Conservation (phyloP, 2,113 vertebrate genomes). For the Ceyx melanurus region DNA sequence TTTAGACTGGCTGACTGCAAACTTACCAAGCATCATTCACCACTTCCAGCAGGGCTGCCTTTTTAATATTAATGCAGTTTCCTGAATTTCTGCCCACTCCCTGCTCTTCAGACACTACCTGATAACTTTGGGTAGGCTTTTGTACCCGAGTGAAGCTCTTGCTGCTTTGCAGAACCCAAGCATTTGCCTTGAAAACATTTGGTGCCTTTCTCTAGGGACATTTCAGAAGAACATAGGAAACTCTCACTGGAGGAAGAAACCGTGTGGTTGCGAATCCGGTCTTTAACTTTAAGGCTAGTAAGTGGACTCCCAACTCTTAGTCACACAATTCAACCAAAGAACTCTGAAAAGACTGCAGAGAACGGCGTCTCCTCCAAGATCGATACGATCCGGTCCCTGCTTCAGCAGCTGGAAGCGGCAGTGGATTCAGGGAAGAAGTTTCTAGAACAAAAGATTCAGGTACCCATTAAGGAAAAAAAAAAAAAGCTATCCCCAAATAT, state of each 20-base stretch:
- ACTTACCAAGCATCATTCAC: background rate
- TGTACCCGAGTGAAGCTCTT: background rate
- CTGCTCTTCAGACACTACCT: background rate
- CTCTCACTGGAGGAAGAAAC: constrained; percentile 91
- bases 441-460: constrained; percentile 83
- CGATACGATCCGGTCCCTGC: constrained; percentile 78
- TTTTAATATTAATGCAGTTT: background rate
- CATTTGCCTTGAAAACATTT: constrained; percentile 22
- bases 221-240: constrained; percentile 86
- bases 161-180: background rate
- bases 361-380: constrained; percentile 88
- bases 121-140: background rate
- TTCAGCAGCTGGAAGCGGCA: constrained; percentile 83
- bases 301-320: constrained; percentile 80
- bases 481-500: background rate
- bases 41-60: background rate
- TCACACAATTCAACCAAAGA: constrained; percentile 80
- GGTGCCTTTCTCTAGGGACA: constrained; percentile 77
- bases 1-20: background rate
- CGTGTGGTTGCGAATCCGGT: constrained; percentile 90
- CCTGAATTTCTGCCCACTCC: background rate
- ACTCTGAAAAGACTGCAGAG: constrained; percentile 85
- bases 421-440: constrained; percentile 83
- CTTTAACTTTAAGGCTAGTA: constrained; percentile 88
- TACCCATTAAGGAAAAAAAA: constrained; percentile 18